These are phyloP conservation scores for Cebidichthys violaceus DNA, from an alignment of 2,113 vertebrate genomes.

Conservation along the genomic window DNA sequence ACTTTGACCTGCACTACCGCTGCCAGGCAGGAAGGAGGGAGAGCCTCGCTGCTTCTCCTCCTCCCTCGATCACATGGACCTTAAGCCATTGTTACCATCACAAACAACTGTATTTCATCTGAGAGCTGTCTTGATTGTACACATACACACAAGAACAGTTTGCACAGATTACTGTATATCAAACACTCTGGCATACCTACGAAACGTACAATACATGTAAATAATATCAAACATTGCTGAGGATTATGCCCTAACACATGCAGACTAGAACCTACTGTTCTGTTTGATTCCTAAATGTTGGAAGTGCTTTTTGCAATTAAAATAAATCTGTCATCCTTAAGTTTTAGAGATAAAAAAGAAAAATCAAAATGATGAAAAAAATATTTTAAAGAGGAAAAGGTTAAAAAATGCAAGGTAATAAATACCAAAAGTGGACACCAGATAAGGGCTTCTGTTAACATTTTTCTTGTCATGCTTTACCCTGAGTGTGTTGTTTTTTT, in stretches of 20 bases:
- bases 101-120: slow-evolving; percentile 70
- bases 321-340: slow-evolving; percentile 60
- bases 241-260: slow-evolving; percentile 51
- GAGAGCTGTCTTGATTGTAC: slow-evolving; percentile 77
- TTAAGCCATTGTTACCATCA: slow-evolving; percentile 82
- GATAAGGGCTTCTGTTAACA: slow-evolving; percentile 81
- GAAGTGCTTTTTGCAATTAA: slow-evolving; percentile 71
- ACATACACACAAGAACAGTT: slow-evolving; percentile 56
- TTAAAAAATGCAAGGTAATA: slow-evolving; percentile 67
- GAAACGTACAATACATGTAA: slow-evolving; percentile 59
- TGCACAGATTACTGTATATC: slow-evolving; percentile 57
- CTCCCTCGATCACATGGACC: slow-evolving; percentile 77
- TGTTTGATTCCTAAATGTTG: slow-evolving; percentile 66
- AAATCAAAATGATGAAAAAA: slow-evolving; percentile 53
- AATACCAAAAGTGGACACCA: slow-evolving; percentile 78
- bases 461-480: slow-evolving; percentile 47
- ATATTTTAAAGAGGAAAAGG: slow-evolving; percentile 54
- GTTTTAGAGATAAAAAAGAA: slow-evolving; percentile 68
- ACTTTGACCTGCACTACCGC: slow-evolving; percentile 85
- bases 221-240: slow-evolving; percentile 61
- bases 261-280: slow-evolving; percentile 65
- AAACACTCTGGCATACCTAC: slow-evolving; percentile 51
- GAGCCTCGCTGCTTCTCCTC: slow-evolving; percentile 49
- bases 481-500: slow-evolving; percentile 8
- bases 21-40: slow-evolving; percentile 73